Conservation (phyloP, 2,888 invertebrate species). For the Luffia ferchaultella region DNA sequence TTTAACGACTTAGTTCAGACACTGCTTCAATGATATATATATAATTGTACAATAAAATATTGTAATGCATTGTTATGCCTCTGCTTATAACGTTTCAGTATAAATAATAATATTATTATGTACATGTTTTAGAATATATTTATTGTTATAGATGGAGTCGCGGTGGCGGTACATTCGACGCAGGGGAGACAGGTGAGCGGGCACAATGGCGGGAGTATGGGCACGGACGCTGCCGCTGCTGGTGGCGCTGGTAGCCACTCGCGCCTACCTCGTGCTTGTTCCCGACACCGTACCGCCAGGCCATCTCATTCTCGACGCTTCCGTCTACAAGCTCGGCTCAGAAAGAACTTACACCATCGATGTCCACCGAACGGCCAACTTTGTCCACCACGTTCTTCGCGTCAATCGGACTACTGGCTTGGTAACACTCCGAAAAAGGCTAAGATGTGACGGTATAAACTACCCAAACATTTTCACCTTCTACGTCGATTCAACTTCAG, state of each 20-base stretch:
- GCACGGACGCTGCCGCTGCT: conserved; percentile 32
- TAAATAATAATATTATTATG: too few species aligned
- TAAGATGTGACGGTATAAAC: conserved; percentile 82
- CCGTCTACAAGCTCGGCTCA: conserved; percentile 81
- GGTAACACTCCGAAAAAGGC: conserved; percentile 74
- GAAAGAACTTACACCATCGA: conserved; percentile 82
- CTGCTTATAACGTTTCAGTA: too few species aligned
- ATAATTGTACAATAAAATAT: too few species aligned
- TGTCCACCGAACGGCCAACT: conserved; percentile 81
- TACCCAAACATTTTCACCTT: conserved; percentile 88
- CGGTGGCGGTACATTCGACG: conserved; percentile 38
- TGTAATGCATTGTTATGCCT: too few species aligned
- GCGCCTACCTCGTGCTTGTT: conserved; percentile 66
- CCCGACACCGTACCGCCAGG: conserved; percentile 70
- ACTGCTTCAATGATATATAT: too few species aligned
- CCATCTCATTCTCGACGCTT: conserved; percentile 78
- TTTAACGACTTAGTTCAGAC: too few species aligned
- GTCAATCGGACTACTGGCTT: conserved; percentile 80
- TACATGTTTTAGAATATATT: not conserved
- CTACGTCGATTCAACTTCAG: conserved; percentile 87
- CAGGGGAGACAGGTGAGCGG: conserved; percentile 49
- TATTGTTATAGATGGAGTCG: conserved; percentile 40
- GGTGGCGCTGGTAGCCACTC: conserved; percentile 33
- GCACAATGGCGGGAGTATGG: conserved; percentile 33
- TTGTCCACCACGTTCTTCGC: conserved; percentile 79